Conservation (phyloP, 2,113 vertebrate genomes). For the Ahaetulla prasina region DNA sequence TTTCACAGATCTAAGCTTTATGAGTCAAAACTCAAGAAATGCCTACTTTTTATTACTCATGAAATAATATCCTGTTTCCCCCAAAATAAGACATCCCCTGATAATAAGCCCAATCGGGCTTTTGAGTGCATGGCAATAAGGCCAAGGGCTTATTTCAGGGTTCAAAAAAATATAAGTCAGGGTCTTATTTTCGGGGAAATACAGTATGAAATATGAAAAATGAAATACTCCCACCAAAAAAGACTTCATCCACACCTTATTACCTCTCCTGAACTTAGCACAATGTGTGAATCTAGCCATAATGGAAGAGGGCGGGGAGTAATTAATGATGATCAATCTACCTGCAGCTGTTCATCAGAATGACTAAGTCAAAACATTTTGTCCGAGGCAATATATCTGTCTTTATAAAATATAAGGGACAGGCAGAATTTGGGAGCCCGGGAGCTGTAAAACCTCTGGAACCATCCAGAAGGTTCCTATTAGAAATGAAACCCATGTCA, state of each 20-base stretch:
- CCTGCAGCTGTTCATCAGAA: neutral
- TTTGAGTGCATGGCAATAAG: too few relatives aligned
- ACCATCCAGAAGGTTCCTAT: neutral
- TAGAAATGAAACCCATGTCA: neutral
- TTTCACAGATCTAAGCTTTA: neutral
- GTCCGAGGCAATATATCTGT: neutral
- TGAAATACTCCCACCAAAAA: neutral
- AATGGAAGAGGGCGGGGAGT: neutral
- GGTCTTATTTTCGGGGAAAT: too few relatives aligned
- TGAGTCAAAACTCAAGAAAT: neutral
- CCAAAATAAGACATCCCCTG: too few relatives aligned
- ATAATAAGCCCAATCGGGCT: too few relatives aligned
- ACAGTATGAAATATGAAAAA: too few relatives aligned
- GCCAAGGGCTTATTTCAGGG: too few relatives aligned
- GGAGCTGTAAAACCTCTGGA: neutral
- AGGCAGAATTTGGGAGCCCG: neutral
- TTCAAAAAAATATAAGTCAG: too few relatives aligned
- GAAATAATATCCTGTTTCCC: neutral
- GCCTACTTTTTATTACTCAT: neutral
- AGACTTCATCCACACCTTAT: neutral
- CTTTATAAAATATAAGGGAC: neutral
- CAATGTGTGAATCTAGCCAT: neutral
- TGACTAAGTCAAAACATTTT: neutral
- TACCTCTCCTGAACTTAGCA: neutral
- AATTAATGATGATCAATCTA: neutral